phyloP scores from a whole-genome alignment of 2,797 vertebrate genomes.

The Lepus townsendii region DNA sequence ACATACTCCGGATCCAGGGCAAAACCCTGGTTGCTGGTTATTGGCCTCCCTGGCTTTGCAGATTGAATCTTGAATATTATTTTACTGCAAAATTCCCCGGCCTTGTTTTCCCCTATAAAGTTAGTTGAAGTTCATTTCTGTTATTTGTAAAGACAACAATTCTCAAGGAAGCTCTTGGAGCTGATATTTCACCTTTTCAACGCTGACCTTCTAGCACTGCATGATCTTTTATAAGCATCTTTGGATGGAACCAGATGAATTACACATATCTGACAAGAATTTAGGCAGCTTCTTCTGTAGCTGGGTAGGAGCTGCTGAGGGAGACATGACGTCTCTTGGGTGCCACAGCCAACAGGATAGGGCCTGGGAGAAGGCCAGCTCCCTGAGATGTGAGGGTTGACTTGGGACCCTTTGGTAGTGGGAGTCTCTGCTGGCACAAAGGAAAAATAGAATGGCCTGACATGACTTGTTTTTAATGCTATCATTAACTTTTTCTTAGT shows the following conservation, averaged over 20 bases:
- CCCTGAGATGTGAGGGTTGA: not conserved
- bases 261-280: not conserved
- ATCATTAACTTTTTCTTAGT: constrained; percentile 35
- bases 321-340: not conserved
- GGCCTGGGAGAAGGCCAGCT: not conserved
- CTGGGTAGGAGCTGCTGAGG: not conserved
- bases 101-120: not conserved
- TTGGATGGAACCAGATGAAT: not conserved
- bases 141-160: constrained; percentile 8
- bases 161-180: not conserved
- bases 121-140: not conserved
- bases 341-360: not conserved
- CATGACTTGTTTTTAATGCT: constrained; percentile 27
- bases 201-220: not conserved
- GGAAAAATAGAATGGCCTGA: not conserved
- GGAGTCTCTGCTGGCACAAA: not conserved
- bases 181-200: not conserved
- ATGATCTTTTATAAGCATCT: not conserved
- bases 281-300: not conserved
- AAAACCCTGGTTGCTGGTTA: not conserved
- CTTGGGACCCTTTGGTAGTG: not conserved
- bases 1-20: not conserved
- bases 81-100: not conserved
- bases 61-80: not conserved
- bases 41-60: not conserved